phyloP scores from a whole-genome alignment of 1,140 invertebrate genomes.

The Matsumurasca onukii region DNA sequence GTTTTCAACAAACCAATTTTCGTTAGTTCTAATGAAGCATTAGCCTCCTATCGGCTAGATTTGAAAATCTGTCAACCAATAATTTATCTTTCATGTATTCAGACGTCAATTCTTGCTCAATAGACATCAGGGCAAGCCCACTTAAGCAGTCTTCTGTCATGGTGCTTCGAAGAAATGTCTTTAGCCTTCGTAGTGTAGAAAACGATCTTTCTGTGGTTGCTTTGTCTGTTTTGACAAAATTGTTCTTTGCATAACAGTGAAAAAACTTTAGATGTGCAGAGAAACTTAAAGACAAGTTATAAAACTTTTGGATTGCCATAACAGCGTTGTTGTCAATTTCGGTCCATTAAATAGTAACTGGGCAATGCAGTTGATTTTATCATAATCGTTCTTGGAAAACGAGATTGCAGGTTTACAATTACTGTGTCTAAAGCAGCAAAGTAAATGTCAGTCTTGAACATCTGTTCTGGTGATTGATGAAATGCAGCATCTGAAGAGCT shows the following conservation, averaged over 20 bases:
- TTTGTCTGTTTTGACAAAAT: constrained; percentile 10
- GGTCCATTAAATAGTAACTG: not conserved
- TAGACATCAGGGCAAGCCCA: not conserved
- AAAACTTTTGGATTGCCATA: constrained; percentile 17
- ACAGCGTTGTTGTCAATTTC: not conserved
- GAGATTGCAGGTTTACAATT: constrained; percentile 5
- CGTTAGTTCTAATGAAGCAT: not conserved
- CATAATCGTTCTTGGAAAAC: constrained; percentile 12
- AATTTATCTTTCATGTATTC: not conserved
- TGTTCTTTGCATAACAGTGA: constrained; percentile 8
- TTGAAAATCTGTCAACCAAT: not conserved
- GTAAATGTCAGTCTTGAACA: constrained; percentile 11
- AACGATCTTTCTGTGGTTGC: not conserved
- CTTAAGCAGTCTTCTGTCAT: not conserved
- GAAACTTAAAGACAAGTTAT: constrained; percentile 14
- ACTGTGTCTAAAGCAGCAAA: constrained; percentile 9
- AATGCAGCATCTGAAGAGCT: constrained; percentile 1
- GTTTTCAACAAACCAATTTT: too few species aligned
- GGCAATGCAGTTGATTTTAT: constrained; percentile 11
- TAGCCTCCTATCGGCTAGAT: not conserved
- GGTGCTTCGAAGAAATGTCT: not conserved
- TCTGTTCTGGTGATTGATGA: not conserved
- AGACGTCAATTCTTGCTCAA: not conserved
- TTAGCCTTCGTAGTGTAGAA: constrained; percentile 1
- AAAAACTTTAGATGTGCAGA: constrained; percentile 10